A percentile compares a stretch with the other conserved stretches of the same genome.
phyloP scores from a whole-genome alignment of 35 echinoderm and acorn worm species.

The Chiridota heheva region DNA sequence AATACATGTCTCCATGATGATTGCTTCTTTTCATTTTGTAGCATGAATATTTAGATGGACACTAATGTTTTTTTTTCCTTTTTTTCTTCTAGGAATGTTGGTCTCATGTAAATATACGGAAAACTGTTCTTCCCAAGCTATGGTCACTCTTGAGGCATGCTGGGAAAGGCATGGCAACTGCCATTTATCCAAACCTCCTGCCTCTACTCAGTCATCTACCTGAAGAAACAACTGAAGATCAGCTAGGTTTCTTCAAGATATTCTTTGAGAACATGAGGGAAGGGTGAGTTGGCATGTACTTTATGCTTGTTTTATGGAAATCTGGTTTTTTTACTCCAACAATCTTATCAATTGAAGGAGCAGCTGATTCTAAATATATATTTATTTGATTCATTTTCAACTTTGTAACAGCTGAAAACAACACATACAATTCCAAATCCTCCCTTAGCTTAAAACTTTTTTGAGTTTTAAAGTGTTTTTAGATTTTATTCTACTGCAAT shows the following conservation, averaged over 20 bases:
- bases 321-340: background rate
- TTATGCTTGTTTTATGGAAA: background rate
- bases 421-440: too few relatives aligned
- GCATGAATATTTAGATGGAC: too few relatives aligned
- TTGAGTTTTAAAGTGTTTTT: too few relatives aligned
- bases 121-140: constrained; percentile 88
- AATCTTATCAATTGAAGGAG: background rate
- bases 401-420: background rate
- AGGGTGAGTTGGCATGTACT: constrained; percentile 75
- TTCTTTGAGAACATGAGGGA: constrained; percentile 86
- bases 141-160: constrained; percentile 71
- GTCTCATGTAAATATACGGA: constrained; percentile 75
- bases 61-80: too few relatives aligned
- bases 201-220: constrained; percentile 91
- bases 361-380: background rate
- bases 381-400: background rate
- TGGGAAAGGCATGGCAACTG: constrained; percentile 64
- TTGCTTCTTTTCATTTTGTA: too few relatives aligned
- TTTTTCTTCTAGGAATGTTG: constrained; percentile 65
- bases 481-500: too few relatives aligned
- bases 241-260: constrained; percentile 66
- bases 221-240: constrained; percentile 52
- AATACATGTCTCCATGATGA: too few relatives aligned
- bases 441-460: background rate
- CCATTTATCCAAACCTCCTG: constrained; percentile 79